Percentiles rank a stretch among this genome's conserved stretches.
phyloP scores from a whole-genome alignment of 2,888 invertebrate genomes.

The Nomada ferruginata region DNA sequence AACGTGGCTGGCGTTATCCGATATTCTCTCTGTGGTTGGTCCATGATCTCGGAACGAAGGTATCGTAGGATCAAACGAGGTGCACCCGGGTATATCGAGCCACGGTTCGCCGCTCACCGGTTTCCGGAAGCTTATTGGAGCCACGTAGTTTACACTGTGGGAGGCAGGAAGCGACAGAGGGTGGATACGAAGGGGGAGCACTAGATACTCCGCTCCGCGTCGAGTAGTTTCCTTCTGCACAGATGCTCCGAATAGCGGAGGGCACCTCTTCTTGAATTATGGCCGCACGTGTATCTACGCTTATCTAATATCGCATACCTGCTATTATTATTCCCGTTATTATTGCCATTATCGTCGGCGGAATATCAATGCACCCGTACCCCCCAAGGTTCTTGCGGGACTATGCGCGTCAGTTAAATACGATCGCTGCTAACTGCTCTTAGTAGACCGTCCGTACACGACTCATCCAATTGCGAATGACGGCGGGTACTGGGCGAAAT shows the following conservation, averaged over 20 bases:
- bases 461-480: too few species aligned
- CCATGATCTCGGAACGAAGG: constrained; percentile 66
- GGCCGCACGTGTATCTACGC: constrained; percentile 12
- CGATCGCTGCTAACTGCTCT: too few species aligned
- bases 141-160: constrained; percentile 64
- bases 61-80: constrained; percentile 72
- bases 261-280: constrained; percentile 49
- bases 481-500: too few species aligned
- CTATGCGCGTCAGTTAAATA: too few species aligned
- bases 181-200: constrained; percentile 34
- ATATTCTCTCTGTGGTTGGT: constrained; percentile 71
- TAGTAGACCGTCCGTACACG: too few species aligned
- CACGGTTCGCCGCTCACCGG: constrained; percentile 60
- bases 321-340: constrained; percentile 3
- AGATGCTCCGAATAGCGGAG: constrained; percentile 45
- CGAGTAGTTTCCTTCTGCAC: constrained; percentile 46
- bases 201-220: constrained; percentile 17
- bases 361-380: too few species aligned
- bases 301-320: constrained; percentile 25
- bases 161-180: constrained; percentile 44
- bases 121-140: constrained; percentile 70
- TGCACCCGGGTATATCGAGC: constrained; percentile 55
- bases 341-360: neutral
- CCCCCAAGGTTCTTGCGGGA: too few species aligned
- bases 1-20: constrained; percentile 69